Percentiles rank a stretch among this genome's conserved stretches.
Conservation (phyloP, 2,113 vertebrate species). For the Sprattus sprattus region DNA sequence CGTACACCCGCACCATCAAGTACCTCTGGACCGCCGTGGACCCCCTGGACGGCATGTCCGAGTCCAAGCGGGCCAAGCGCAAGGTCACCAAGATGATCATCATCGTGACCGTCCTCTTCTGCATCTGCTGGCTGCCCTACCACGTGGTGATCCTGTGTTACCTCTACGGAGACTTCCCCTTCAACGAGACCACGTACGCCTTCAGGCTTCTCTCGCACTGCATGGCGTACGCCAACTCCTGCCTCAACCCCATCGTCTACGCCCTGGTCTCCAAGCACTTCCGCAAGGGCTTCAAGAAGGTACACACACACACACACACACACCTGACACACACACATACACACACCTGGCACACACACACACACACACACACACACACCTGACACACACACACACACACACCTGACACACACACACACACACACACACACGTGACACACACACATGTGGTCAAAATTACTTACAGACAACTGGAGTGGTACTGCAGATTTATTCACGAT, state of each 20-base stretch:
- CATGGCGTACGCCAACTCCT: constrained; percentile 90
- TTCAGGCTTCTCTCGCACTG: constrained; percentile 85
- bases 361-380: too few species aligned
- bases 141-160: constrained; percentile 83
- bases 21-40: constrained; percentile 87
- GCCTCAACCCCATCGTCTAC: constrained; percentile 86
- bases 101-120: constrained; percentile 86
- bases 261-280: constrained; percentile 87
- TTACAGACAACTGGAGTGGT: too few species aligned
- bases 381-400: too few species aligned
- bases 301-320: too few species aligned
- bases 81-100: constrained; percentile 91
- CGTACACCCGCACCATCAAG: constrained; percentile 85
- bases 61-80: constrained; percentile 82
- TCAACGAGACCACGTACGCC: constrained; percentile 83
- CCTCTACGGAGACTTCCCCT: constrained; percentile 84
- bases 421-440: too few species aligned
- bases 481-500: too few species aligned
- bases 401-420: too few species aligned
- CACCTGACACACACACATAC: too few species aligned
- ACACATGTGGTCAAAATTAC: too few species aligned
- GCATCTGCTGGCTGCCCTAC: constrained; percentile 86
- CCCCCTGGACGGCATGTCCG: constrained; percentile 80
- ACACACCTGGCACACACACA: too few species aligned
- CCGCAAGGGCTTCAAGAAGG: constrained; percentile 85